Base-by-base conservation (phyloP, 2,888 invertebrate species). In the Mystacides longicornis region DNA sequence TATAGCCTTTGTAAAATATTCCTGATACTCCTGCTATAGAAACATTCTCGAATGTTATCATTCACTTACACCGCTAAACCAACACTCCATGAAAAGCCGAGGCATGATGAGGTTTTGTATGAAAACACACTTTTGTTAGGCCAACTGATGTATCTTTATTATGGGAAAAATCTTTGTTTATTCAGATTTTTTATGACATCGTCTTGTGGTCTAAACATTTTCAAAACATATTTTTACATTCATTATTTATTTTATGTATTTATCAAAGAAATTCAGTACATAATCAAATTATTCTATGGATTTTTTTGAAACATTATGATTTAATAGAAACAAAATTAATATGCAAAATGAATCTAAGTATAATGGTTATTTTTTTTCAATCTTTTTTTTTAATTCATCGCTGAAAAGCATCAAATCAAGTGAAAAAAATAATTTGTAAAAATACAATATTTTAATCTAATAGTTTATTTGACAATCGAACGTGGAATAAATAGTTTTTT, bases 141-240 rank as follows among this genome's bases (percentile, higher is more conserved):
- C 60, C 60, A 60, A 60, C 58, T 58, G 60, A 60, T 60, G 60
- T 60, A 27, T 27, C 20, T 60, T 60, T 60, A 58, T 58, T 52
- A 46, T 52, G 27, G 27, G 23, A 49, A n/a, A 46, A 27, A 52
- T 46, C 21, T 23, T 22, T 48, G 7, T 23, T 23, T 23, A 3
- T 48, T 48, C 48, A 19, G 23, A 46, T 53, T 42, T n/a, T n/a
- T n/a, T n/a, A n/a, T n/a, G n/a, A 49, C 49, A 59, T 54, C 37
- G 16, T 37, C 16, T 37, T 37, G 14, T 37, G 37, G 37, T 37
- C 37, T 37, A 37, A 37, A 37, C 37, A 14, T 37, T 37, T 37
- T 37, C 16, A n/a, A 37, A 37, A 14, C 14, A 37, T 37, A 37
- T 37, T 37, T 37, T 37, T 37, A 37, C 16, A n/a, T n/a, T n/a